Percentiles rank a stretch among this genome's conserved stretches.
These are phyloP conservation scores for Amblyteles armatorius DNA, from an alignment of 2,888 invertebrate species.

Conservation along the genomic window DNA sequence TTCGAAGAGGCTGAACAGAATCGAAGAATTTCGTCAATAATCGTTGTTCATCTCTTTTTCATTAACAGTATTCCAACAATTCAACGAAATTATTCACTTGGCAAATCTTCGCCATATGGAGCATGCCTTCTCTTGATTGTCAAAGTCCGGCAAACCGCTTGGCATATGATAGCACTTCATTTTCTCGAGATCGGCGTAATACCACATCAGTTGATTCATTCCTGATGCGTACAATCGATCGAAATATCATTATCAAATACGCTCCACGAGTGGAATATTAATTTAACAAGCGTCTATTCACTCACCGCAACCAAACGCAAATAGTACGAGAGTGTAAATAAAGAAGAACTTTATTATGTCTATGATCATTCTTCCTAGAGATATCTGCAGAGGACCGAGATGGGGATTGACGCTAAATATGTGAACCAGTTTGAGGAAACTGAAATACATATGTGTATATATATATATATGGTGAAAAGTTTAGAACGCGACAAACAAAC, in stretches of 20 bases:
- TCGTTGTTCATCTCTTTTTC: background rate
- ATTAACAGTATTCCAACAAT: conserved; percentile 1
- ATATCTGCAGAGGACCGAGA: conserved; percentile 97
- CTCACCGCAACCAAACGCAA: conserved; percentile 98
- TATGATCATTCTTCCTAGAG: conserved; percentile 96
- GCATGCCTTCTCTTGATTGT: conserved; percentile 93
- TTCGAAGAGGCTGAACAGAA: conserved; percentile 93
- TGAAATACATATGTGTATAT: conserved; percentile 81
- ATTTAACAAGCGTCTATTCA: conserved; percentile 39
- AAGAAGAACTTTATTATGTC: conserved; percentile 99
- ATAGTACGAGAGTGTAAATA: conserved; percentile 95
- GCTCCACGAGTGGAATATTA: background rate
- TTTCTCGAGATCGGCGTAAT: conserved; percentile 95
- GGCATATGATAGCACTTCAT: conserved; percentile 93
- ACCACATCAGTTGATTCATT: conserved; percentile 96
- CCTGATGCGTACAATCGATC: conserved; percentile 84
- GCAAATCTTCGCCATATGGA: conserved; percentile 95
- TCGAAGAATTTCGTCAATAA: conserved; percentile 4
- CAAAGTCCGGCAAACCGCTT: conserved; percentile 92
- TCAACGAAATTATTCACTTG: conserved; percentile 87
- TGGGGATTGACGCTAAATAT: conserved; percentile 99
- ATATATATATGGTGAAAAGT: too few species aligned
- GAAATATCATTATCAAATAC: too few species aligned
- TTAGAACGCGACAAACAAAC: background rate
- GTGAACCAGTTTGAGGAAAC: conserved; percentile 97